Evolutionary conservation across 2,113 vertebrate genomes (phyloP), one percentile per base, ranked within the genome.

Genomic region (Mus pahari): DNA sequence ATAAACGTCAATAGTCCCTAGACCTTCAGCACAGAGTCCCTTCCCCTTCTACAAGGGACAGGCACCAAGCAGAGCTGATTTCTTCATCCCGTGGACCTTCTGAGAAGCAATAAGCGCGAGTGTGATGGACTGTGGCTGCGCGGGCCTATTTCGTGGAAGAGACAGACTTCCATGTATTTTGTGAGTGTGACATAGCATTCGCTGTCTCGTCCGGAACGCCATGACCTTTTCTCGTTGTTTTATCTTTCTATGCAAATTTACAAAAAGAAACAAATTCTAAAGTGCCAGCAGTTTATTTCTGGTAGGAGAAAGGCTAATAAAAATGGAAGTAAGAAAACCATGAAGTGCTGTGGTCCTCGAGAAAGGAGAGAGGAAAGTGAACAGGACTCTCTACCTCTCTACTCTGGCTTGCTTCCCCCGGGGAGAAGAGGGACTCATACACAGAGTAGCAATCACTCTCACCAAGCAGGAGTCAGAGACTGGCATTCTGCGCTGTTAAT

Each of bases 1-100:
- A 90, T 81, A 66, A 93, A 94, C 81, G 78, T 66, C 48, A 91
- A 45, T 20, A 7, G 7, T 73, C 86, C 58, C 60, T 66, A 73
- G 16, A 11, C 87, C 87, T 82, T 93, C 55, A 86, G 60, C 87
- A 88, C 86, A 53, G 64, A 71, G 36, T 13, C 89, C 86, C 92
- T 86, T 55, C 74, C 42, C 77, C 89, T 88, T 45, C 31, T 84
- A 83, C 83, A 95, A 87, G 5, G 68, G n/a, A 71, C 4, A 13
- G 28, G 50, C 55, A 6, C 11, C 48, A 78, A 87, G 33, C 42
- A 36, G 33, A 53, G 64, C n/a, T 28, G 3, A 75, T 39, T 71
- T 53, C 33, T 39, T 22, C 50, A 55, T 55, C 42, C 48, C 20
- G 31, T 88, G 58, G 64, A 45, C 31, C 20, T 62, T 60, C 4